phyloP scores from a whole-genome alignment of 1,140 invertebrate genomes.

The Drosophila mauritiana region DNA sequence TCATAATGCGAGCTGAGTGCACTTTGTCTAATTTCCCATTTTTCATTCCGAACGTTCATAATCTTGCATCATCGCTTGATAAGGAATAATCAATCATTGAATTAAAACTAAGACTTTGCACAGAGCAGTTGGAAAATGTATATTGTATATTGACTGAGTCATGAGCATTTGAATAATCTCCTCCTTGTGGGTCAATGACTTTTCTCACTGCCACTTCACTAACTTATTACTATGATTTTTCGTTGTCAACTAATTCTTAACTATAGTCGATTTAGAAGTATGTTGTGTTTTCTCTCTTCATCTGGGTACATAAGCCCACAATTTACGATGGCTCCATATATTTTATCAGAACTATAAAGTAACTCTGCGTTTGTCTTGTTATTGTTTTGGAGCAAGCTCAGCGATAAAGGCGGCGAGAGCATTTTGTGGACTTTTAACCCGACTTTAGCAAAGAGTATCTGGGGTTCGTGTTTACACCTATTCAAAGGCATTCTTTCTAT shows the following conservation, averaged over 20 bases:
- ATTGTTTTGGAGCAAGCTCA: slow-evolving; percentile 16
- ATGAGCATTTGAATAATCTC: not conserved
- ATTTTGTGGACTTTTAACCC: not conserved
- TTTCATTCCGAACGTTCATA: not conserved
- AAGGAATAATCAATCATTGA: slow-evolving; percentile 3
- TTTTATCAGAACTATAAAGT: not conserved
- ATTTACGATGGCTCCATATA: not conserved
- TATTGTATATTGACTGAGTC: not conserved
- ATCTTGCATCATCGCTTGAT: slow-evolving; percentile 5
- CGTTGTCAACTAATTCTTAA: not conserved
- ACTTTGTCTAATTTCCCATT: slow-evolving; percentile 7
- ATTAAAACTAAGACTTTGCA: not conserved
- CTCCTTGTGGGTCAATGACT: not conserved
- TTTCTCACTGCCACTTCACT: too few relatives aligned
- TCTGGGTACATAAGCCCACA: too few relatives aligned
- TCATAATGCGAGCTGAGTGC: slow-evolving; percentile 5
- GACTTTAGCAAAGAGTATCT: slow-evolving; percentile 23
- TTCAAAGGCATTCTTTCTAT: slow-evolving; percentile 17
- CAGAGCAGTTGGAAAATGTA: slow-evolving; percentile 1
- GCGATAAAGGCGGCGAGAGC: slow-evolving; percentile 7
- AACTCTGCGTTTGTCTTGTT: slow-evolving; percentile 25
- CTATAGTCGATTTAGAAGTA: not conserved
- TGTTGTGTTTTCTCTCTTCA: not conserved
- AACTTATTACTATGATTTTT: too few relatives aligned
- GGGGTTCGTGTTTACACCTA: not conserved